Percentiles rank a stretch among this genome's conserved stretches.
Evolutionary conservation across 2,888 invertebrate genomes (phyloP).

Genomic region (Xestoiulus laeticollis): DNA sequence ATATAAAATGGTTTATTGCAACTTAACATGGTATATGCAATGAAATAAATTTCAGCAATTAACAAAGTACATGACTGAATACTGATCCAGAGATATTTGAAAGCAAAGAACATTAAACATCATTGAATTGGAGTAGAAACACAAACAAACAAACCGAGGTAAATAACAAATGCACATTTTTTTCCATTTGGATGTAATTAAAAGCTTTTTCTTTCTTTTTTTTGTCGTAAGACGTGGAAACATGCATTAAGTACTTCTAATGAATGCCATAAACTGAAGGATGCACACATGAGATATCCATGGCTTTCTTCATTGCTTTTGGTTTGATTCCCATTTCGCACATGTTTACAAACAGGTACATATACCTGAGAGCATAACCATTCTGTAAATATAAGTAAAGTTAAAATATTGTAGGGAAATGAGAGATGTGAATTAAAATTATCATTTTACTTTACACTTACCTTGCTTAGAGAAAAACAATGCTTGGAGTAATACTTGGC

Average conservation of each 20-base stretch:
- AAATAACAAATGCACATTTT: no score
- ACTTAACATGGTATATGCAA: no score
- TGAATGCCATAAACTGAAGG: constrained; percentile 58
- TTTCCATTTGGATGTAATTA: no score
- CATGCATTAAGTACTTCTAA: constrained; percentile 45
- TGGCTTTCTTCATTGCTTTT: constrained; percentile 57
- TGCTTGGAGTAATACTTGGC: constrained; percentile 50
- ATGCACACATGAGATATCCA: constrained; percentile 59
- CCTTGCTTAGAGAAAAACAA: constrained; percentile 52
- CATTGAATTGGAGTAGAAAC: no score
- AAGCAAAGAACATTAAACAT: no score
- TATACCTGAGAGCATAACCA: constrained; percentile 64
- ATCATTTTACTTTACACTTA: constrained; percentile 45
- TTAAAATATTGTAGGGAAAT: neutral
- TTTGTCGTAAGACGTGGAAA: neutral
- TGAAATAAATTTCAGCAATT: no score
- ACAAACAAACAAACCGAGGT: no score
- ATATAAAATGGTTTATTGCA: no score
- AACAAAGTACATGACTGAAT: no score
- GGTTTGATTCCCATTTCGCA: constrained; percentile 63
- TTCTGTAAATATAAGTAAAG: constrained; percentile 59
- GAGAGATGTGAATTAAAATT: neutral
- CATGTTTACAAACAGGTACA: constrained; percentile 66
- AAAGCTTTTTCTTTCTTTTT: neutral
- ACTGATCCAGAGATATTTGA: no score